Evolutionary conservation across 2,888 invertebrate genomes (phyloP).

Genomic region (Andrena flavipes): DNA sequence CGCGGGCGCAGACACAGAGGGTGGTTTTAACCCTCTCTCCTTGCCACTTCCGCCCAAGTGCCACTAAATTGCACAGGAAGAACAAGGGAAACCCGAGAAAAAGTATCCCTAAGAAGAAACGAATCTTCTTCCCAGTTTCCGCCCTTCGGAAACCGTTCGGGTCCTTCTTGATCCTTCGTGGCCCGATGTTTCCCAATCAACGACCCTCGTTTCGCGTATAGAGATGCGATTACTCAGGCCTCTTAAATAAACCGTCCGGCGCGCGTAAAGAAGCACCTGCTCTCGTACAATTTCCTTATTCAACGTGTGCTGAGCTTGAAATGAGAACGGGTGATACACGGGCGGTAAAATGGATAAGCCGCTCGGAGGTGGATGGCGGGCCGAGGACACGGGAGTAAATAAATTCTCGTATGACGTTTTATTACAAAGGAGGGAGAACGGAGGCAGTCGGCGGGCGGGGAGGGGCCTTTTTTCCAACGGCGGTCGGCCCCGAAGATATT

Average conservation of each 20-base stretch:
- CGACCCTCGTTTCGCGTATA: neutral
- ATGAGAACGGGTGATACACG: neutral
- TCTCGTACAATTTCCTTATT: conserved; percentile 11
- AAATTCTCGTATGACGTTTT: conserved; percentile 58
- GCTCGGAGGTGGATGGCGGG: neutral
- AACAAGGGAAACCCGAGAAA: conserved; percentile 32
- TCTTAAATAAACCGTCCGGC: neutral
- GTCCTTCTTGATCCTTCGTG: neutral
- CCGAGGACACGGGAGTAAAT: conserved; percentile 35
- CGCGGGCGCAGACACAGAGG: conserved; percentile 53
- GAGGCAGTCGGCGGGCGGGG: conserved; percentile 8
- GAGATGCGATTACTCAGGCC: neutral
- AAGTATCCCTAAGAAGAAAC: conserved; percentile 45
- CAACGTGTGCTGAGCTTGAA: neutral
- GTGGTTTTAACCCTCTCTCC: conserved; percentile 26
- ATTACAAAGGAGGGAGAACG: conserved; percentile 41
- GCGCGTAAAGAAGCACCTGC: neutral
- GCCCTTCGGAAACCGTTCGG: neutral
- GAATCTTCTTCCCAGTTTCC: conserved; percentile 36
- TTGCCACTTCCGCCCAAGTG: conserved; percentile 42
- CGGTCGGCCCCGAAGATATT: conserved; percentile 54
- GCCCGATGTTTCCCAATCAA: neutral
- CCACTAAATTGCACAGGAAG: conserved; percentile 55
- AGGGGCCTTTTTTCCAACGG: neutral
- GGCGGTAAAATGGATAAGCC: neutral